Evolutionary conservation across 2,888 invertebrate genomes (phyloP), one percentile per base, ranked within the genome.

Genomic region (Sipha maydis): DNA sequence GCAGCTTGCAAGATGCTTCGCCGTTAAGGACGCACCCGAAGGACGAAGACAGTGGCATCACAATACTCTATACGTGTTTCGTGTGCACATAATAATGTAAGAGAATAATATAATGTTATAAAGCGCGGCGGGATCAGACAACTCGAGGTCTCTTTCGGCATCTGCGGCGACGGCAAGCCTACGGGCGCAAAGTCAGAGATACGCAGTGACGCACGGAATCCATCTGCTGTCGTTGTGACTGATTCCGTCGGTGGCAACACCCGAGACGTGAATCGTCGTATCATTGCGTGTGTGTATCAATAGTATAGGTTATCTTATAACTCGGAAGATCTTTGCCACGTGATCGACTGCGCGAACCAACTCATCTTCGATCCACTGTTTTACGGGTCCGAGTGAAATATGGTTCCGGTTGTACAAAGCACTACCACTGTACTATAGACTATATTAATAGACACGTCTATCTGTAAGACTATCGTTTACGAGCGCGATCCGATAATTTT

Each of bases 1-100:
- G 78, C 86, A 80, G 86, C 86, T 86, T 86, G 86, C 86, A 73
- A 80, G 86, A 86, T 80, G 86, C 80, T 85, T 21, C 41, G 48
- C 54, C 71, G 83, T 83, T 84, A 84, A 84, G 71, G 84, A 84
- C 83, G 21, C 54, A 14, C 25, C 3, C 48, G 48, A 19, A 75
- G 54, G 73, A 41, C 83, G 75, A 21, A 41, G 54, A 34, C 73
- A 31, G 31, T 1, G 38, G 38, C 83, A 73, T 54, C 73, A 75
- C 83, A 28, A 75, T 83, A 56, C 73, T 14, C 1, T 56, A 25
- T 83, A 80, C 25, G 17, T 75, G 71, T 71, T 17, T 28, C 17
- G 17, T 31, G 17, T 31, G n/a, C n/a, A 31, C 7, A 1, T 71
- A 28, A 11, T 31, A 34, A 61, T n/a, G 61, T 38, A 61, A 79